These are phyloP conservation scores for Enteromius argenteus DNA, from an alignment of 2,797 vertebrate species.

Conservation along the genomic window DNA sequence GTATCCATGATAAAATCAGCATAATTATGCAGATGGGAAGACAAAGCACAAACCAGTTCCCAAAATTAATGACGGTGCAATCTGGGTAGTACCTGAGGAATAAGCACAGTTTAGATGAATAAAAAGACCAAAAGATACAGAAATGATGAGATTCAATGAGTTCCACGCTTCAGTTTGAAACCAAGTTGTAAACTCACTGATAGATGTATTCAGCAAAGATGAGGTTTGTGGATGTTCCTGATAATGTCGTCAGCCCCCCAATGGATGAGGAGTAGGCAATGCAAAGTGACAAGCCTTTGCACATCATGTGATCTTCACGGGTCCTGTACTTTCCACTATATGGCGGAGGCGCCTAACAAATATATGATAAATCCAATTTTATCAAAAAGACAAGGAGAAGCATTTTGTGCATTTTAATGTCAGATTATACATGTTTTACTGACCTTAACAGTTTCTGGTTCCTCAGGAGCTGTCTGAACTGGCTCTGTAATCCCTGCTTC, in stretches of 20 bases:
- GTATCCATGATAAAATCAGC: slow-evolving; percentile 88
- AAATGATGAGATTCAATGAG: neutral
- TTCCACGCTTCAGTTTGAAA: slow-evolving; percentile 1
- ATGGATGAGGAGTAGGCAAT: slow-evolving; percentile 92
- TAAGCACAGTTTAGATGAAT: neutral
- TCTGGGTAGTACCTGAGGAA: slow-evolving; percentile 83
- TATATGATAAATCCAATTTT: neutral
- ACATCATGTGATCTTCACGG: slow-evolving; percentile 81
- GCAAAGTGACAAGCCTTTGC: slow-evolving; percentile 88
- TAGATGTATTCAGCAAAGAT: slow-evolving; percentile 91
- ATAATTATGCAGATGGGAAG: slow-evolving; percentile 84
- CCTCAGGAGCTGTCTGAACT: slow-evolving; percentile 8
- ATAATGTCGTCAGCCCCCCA: slow-evolving; percentile 89
- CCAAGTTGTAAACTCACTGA: slow-evolving; percentile 77
- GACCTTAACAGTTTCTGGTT: slow-evolving; percentile 32
- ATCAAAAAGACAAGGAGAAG: neutral
- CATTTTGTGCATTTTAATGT: neutral
- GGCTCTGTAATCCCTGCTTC: slow-evolving; percentile 38
- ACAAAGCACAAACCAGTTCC: slow-evolving; percentile 89
- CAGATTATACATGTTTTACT: neutral
- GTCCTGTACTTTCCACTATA: slow-evolving; percentile 69
- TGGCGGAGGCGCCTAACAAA: slow-evolving; percentile 54
- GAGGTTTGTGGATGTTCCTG: slow-evolving; percentile 92
- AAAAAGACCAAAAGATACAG: neutral
- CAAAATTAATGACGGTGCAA: slow-evolving; percentile 88